Base-by-base conservation (phyloP, 2,888 invertebrate genomes). In the Drosophila mimetica region DNA sequence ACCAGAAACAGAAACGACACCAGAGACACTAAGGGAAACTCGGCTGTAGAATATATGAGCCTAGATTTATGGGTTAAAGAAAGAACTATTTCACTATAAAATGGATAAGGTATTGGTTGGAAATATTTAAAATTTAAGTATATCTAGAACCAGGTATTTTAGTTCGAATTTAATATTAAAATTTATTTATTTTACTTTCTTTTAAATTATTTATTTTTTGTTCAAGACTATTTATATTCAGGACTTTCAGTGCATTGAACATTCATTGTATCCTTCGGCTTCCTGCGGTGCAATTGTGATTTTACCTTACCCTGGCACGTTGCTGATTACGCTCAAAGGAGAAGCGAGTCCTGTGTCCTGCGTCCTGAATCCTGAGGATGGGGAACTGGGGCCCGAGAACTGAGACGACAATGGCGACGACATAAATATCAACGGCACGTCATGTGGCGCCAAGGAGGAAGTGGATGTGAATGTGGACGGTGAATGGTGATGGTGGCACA, bases 251-350 rank as follows among this genome's bases (percentile, higher is more conserved):
- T 42, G 53, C 30, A 30, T 11, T 32, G 50, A 67, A 77, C 74
- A 71, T 63, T 71, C 72, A 77, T 74, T 79, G 86, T 87, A 82
- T 78, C 76, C 86, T 71, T 67, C 61, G 71, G 76, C 79, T 75
- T 87, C 76, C 86, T 85, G 86, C 54, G 67, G 73, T 60, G 72
- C 76, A 50, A 65, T 64, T 72, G 72, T 74, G 63, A 65, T 65
- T 64, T 44, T 13, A 51, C 50, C 66, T 73, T 55, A 67, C 69
- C 57, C 84, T 77, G 76, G 61, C 78, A 84, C 77, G 75, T 71
- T 84, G 76, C 84, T 80, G 81, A 86, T 83, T 86, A 74, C 84
- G 80, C 83, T 59, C 46, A 57, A 42, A 14, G 53, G n/a, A 48
- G 53, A 9, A 22, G 20, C 60, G 55, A 57, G 55, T 36, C 36